These are phyloP conservation scores for Sciaenops ocellatus DNA, from an alignment of 2,797 vertebrate genomes.

Conservation along the genomic window DNA sequence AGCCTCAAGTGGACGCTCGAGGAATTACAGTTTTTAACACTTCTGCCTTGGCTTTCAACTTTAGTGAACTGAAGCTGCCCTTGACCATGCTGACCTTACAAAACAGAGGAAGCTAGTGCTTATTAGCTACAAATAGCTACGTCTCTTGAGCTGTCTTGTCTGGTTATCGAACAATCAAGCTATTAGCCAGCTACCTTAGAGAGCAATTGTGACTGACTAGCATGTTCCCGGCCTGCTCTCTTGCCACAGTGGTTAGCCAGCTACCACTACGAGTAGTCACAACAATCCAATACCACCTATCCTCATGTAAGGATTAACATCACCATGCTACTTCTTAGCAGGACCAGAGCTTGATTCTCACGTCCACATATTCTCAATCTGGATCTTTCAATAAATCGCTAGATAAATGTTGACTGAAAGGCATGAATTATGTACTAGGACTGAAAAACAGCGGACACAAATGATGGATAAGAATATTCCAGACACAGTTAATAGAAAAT, in stretches of 20 bases:
- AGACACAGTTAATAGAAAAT: background rate
- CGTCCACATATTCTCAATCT: background rate
- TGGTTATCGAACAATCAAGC: background rate
- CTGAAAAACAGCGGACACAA: background rate
- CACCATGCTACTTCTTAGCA: background rate
- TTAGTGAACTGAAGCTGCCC: background rate
- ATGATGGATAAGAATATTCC: background rate
- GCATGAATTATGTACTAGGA: background rate
- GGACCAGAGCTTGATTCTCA: background rate
- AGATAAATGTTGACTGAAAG: background rate
- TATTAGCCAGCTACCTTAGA: background rate
- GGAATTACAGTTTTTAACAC: too few relatives aligned
- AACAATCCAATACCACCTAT: background rate
- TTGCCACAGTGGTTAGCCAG: background rate
- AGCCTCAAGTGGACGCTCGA: too few relatives aligned
- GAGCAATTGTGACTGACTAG: background rate
- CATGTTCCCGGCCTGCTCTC: background rate
- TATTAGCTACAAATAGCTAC: background rate
- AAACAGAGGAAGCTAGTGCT: background rate
- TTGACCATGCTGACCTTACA: background rate
- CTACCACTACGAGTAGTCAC: background rate
- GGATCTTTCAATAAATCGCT: background rate
- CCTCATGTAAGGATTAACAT: background rate
- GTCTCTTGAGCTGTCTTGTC: background rate
- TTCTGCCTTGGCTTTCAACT: background rate